Evolutionary conservation across 2,888 invertebrate genomes (phyloP), one percentile per base, ranked within the genome.

Genomic region (Melinaea menophilus): DNA sequence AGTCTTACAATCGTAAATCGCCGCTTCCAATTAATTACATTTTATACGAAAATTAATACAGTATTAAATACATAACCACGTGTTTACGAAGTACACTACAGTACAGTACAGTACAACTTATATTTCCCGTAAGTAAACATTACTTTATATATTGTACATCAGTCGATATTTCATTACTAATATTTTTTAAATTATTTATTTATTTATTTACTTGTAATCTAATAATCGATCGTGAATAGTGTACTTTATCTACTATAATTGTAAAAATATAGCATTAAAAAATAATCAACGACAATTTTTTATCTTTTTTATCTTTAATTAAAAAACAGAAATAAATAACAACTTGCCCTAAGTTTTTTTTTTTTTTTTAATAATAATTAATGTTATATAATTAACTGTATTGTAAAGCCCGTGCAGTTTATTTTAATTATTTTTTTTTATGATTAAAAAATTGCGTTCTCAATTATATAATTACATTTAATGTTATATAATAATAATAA

Each of bases 311-410:
- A n/a, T 46, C n/a, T 46, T 46, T 46, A 46, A 46, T 46, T 11
- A 46, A 46, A 90, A 91, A 92, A 92, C 91, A 92, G 91, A 90
- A 92, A 92, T 92, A 92, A 92, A 92, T 92, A 92, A 92, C 91
- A 92, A 92, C 91, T 92, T 91, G 90, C 86, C 89, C 90, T 90
- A 90, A 79, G 79, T 86, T 86, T 51, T 48, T 22, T 22, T 51
- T 48, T 22, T 22, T 22, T 22, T 22, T 22, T 45, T 86, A 85
- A 86, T 88, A 85, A 86, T 88, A 86, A 90, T 89, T 89, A 88
- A 88, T 87, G 84, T 89, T 90, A 89, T 90, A 89, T 84, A 86
- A 88, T 89, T 89, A 90, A 86, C 79, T 86, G 88, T 89, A 86
- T 79, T 86, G 88, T 89, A 88, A 89, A 88, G 89, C 89, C 90